Conservation (phyloP, 1,140 invertebrate genomes). For the Hyphantria cunea region DNA sequence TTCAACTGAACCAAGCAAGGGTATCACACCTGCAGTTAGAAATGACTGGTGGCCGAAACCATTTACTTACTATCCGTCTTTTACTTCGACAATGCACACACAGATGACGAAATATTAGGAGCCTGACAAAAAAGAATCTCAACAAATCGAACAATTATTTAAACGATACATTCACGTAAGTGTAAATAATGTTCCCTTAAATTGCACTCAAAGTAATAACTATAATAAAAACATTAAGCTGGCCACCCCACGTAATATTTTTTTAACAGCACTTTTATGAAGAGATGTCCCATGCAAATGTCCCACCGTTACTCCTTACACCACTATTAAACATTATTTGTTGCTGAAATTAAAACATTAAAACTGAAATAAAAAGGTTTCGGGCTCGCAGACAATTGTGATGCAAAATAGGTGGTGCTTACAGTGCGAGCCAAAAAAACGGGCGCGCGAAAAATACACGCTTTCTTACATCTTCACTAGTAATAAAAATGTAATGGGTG, state of each 20-base stretch:
- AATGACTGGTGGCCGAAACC: no score
- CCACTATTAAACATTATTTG: constrained; percentile 65
- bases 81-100: no score
- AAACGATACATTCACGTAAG: not conserved
- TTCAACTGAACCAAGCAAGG: no score
- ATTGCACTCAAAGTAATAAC: constrained; percentile 22
- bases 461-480: constrained; percentile 38
- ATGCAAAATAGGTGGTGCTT: constrained; percentile 56
- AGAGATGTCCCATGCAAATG: constrained; percentile 58
- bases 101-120: no score
- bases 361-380: constrained; percentile 41
- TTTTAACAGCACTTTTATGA: constrained; percentile 57
- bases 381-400: constrained; percentile 59
- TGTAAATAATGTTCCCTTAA: constrained; percentile 7
- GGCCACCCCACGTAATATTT: constrained; percentile 29
- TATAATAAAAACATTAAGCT: constrained; percentile 31
- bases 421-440: constrained; percentile 41
- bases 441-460: constrained; percentile 53
- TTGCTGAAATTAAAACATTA: constrained; percentile 72
- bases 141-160: no score
- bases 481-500: constrained; percentile 31
- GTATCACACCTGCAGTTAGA: no score
- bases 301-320: constrained; percentile 51
- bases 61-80: no score
- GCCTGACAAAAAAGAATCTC: no score